A percentile compares a stretch with the other conserved stretches of the same genome.
Conservation (phyloP, 2,797 vertebrate species). For the Sitta carolinensis region DNA sequence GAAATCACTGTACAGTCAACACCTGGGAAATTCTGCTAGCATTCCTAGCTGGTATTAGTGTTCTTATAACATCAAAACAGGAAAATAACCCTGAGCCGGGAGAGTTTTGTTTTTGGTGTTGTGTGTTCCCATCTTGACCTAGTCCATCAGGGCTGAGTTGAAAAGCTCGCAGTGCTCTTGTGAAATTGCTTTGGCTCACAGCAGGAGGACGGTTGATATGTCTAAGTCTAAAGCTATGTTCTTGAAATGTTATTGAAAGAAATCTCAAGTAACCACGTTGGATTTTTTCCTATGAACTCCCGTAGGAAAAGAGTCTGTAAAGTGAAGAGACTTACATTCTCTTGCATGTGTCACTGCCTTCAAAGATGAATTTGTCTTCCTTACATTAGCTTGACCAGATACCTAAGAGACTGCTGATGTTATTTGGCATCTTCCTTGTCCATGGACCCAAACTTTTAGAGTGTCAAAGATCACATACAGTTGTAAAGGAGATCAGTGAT, state of each 20-base stretch:
- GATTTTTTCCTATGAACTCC: not conserved
- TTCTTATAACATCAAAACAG: not conserved
- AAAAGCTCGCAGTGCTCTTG: not conserved
- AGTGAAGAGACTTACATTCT: not conserved
- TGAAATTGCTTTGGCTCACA: conserved; percentile 4
- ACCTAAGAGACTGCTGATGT: not conserved
- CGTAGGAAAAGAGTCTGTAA: not conserved
- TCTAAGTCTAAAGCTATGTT: conserved; percentile 6
- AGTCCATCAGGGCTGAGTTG: not conserved
- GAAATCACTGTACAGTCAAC: not conserved
- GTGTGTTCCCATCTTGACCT: not conserved
- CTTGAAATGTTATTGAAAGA: not conserved
- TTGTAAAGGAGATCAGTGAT: not conserved
- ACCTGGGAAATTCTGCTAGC: not conserved
- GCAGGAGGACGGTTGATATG: not conserved
- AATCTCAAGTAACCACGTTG: not conserved
- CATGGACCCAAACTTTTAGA: not conserved
- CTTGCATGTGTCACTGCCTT: not conserved
- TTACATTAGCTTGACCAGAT: not conserved
- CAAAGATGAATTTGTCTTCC: not conserved
- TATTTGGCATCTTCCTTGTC: not conserved
- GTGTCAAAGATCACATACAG: not conserved
- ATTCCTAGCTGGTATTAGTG: not conserved
- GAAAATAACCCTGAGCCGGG: not conserved
- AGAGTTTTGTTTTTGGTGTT: not conserved